A percentile compares a stretch with the other conserved stretches of the same genome.
Evolutionary conservation across 2,888 invertebrate species (phyloP).

Genomic region (Siphonodentalium dalli): DNA sequence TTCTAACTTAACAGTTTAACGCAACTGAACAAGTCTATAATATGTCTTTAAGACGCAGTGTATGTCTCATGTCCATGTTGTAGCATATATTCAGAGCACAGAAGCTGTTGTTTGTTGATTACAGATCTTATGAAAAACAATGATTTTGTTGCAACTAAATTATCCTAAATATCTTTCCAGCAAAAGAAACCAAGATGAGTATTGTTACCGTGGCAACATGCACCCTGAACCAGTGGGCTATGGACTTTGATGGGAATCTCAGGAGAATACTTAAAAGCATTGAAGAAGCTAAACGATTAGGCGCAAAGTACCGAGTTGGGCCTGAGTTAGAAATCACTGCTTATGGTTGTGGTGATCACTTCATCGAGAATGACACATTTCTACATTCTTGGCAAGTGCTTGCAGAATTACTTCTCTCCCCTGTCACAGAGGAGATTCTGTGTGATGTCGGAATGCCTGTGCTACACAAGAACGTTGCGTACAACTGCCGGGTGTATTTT

Average conservation of each 20-base stretch:
- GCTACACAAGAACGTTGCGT: conserved; percentile 91
- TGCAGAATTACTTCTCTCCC: conserved; percentile 79
- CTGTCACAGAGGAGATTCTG: conserved; percentile 83
- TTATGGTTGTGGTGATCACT: conserved; percentile 98
- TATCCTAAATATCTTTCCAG: too few species aligned
- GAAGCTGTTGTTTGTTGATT: too few species aligned
- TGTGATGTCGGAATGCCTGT: conserved; percentile 97
- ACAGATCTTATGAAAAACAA: too few species aligned
- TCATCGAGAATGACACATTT: conserved; percentile 92
- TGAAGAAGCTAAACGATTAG: conserved; percentile 84
- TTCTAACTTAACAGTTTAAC: too few species aligned
- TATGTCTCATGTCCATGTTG: too few species aligned
- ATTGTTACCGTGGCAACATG: conserved; percentile 75
- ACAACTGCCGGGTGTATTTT: conserved; percentile 93
- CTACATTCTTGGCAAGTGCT: conserved; percentile 97
- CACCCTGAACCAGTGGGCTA: conserved; percentile 96
- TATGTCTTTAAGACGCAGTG: too few species aligned
- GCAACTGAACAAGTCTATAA: too few species aligned
- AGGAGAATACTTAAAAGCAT: conserved; percentile 91
- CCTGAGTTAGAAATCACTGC: conserved; percentile 98
- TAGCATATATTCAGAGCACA: too few species aligned
- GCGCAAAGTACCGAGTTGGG: conserved; percentile 89
- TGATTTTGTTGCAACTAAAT: too few species aligned
- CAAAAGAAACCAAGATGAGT: too few species aligned
- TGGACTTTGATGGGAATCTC: conserved; percentile 96